Base-by-base conservation (phyloP, 1,140 invertebrate species). In the Laodelphax striatellus region DNA sequence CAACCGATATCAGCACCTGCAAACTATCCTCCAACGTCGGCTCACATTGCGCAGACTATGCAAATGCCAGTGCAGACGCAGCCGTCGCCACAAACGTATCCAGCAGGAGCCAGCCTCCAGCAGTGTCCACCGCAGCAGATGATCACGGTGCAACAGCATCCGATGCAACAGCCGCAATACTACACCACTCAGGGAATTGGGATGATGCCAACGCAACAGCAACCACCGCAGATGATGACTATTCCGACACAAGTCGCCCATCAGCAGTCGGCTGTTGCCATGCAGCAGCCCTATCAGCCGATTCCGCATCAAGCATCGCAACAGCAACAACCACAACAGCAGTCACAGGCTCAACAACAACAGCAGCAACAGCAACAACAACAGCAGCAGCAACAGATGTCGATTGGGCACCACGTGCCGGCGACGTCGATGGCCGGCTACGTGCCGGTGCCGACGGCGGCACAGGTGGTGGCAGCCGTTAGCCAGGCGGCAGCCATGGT, bases 1-100 rank as follows among this genome's bases (percentile, higher is more conserved):
- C 62, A 63, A 41, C 57, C 38, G 22, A 22, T 55, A 46, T 17
- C 57, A 46, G 50, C 62, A 58, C 54, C 74, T 73, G 68, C 74
- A 75, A 71, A 74, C 71, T 41, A 74, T 59, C 58, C 68, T 75
- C 65, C 77, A 77, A 63, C 76, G 75, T 70, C 76, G 75, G 63
- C 75, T 72, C 66, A 73, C 73, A 31, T 42, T 59, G 22, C 61
- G 61, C 9, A 54, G 60, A 61, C 76, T 42, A 56, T 42, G 34
- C 14, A 58, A 41, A 52, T 63, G 43, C 42, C 60, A 58, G 16
- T 34, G 41, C 55, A 62, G 60, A 42, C 55, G 55, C 53, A 46
- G 11, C 62, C 54, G 42, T 61, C 62, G 24, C 57, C 44, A 16
- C 63, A 61, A 21, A 38, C 43, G 13, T 46, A 62, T 28, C 55